phyloP scores from a whole-genome alignment of 2,888 invertebrate genomes.

The Eupithecia subumbrata region DNA sequence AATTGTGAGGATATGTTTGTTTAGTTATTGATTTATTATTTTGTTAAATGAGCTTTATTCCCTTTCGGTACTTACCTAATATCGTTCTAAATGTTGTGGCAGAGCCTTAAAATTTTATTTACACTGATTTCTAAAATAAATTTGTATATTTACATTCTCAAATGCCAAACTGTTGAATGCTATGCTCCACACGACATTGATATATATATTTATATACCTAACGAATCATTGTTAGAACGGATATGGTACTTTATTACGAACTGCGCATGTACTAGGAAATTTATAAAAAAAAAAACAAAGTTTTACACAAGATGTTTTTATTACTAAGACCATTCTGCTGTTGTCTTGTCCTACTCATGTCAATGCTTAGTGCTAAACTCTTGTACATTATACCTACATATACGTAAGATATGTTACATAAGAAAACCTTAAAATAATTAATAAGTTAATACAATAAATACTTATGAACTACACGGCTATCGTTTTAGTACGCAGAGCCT shows the following conservation, averaged over 20 bases:
- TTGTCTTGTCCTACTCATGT: neutral
- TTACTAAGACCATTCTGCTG: neutral
- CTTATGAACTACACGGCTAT: conserved; percentile 36
- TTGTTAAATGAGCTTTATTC: conserved; percentile 11
- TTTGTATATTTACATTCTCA: conserved; percentile 25
- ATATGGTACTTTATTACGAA: neutral
- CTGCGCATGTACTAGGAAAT: conserved; percentile 18
- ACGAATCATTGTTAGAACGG: neutral
- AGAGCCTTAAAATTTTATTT: conserved; percentile 11
- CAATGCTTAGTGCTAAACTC: conserved; percentile 5
- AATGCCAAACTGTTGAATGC: conserved; percentile 33
- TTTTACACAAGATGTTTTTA: neutral
- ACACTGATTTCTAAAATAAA: conserved; percentile 13
- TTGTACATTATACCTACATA: neutral
- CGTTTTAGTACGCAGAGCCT: conserved; percentile 27
- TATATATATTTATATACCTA: neutral
- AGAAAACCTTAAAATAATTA: neutral
- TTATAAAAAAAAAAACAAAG: conserved; percentile 4
- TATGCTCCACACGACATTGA: conserved; percentile 11
- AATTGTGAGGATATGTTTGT: conserved; percentile 3
- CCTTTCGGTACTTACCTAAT: conserved; percentile 2
- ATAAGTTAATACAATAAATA: conserved; percentile 40
- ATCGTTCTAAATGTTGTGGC: conserved; percentile 15
- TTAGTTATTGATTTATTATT: neutral
- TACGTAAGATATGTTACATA: conserved; percentile 6